Percentiles rank a stretch among this genome's conserved stretches.
Conservation (phyloP, 1,140 invertebrate genomes). For the Zaprionus taronus region DNA sequence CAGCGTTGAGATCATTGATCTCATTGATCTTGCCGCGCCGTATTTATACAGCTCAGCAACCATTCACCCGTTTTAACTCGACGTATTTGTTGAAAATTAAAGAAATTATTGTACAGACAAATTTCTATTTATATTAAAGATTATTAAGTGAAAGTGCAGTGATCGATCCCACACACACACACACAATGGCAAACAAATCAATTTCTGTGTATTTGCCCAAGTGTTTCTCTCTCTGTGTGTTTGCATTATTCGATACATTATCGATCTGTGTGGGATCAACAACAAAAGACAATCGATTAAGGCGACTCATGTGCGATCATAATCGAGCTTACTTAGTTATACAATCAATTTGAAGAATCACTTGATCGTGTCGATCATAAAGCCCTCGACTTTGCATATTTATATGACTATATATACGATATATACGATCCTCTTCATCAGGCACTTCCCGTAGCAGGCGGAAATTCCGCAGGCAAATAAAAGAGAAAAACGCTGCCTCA, state of each 20-base stretch:
- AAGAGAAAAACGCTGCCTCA: background rate
- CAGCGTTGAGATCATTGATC: slow-evolving; percentile 3
- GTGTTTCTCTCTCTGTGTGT: background rate
- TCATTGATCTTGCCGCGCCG: slow-evolving; percentile 12
- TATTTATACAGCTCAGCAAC: background rate
- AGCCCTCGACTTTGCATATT: background rate
- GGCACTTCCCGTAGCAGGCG: background rate
- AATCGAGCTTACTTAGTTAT: background rate
- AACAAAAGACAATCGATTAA: background rate
- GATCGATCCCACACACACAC: slow-evolving; percentile 11
- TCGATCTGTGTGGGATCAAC: background rate
- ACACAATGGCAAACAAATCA: slow-evolving; percentile 26
- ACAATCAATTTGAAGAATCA: background rate
- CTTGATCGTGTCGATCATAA: background rate
- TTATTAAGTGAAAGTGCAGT: slow-evolving; percentile 50
- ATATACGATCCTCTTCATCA: background rate
- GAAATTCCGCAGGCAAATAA: slow-evolving; percentile 1
- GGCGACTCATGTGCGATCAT: slow-evolving; percentile 1
- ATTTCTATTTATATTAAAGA: slow-evolving; percentile 53
- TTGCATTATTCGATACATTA: background rate
- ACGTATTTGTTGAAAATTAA: slow-evolving; percentile 20
- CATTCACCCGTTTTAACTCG: slow-evolving; percentile 12
- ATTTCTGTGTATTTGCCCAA: slow-evolving; percentile 33
- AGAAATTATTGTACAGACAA: slow-evolving; percentile 35
- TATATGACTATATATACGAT: background rate